These are phyloP conservation scores for Torymus texanus DNA, from an alignment of 2,888 invertebrate genomes.

Conservation along the genomic window DNA sequence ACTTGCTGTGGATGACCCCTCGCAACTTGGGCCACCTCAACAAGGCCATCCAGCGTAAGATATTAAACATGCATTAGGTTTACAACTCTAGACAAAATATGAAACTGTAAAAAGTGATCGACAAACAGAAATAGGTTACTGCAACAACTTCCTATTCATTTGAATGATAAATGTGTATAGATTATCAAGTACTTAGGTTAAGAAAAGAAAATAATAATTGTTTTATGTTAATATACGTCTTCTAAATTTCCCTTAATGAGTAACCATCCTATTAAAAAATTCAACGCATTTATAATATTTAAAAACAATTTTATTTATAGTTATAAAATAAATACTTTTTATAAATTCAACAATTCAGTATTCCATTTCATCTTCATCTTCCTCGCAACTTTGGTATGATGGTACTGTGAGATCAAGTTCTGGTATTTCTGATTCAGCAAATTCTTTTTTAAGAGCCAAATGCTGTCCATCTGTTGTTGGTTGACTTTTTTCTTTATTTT, in stretches of 20 bases:
- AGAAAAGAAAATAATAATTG: conserved; percentile 52
- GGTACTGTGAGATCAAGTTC: conserved; percentile 61
- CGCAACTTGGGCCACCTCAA: conserved; percentile 80
- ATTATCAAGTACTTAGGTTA: conserved; percentile 51
- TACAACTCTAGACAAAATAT: conserved; percentile 35
- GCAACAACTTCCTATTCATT: conserved; percentile 11
- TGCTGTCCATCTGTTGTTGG: background rate
- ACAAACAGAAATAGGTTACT: conserved; percentile 6
- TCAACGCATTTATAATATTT: conserved; percentile 3
- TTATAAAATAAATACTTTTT: conserved; percentile 26
- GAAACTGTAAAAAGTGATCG: conserved; percentile 23
- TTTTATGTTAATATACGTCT: conserved; percentile 44
- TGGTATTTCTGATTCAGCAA: conserved; percentile 36
- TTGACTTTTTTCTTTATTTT: background rate
- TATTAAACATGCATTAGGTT: conserved; percentile 41
- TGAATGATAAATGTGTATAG: conserved; percentile 50
- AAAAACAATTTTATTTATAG: conserved; percentile 25
- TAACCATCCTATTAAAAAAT: conserved; percentile 5
- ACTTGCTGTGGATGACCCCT: conserved; percentile 86
- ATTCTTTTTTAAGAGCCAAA: conserved; percentile 39
- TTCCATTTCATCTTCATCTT: conserved; percentile 61
- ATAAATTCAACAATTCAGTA: conserved; percentile 38
- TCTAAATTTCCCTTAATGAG: conserved; percentile 16
- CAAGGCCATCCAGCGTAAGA: conserved; percentile 64
- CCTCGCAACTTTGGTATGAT: conserved; percentile 58